Percentiles rank a stretch among this genome's conserved stretches.
These are phyloP conservation scores for Caenorhabditis afra DNA, from an alignment of 2,888 invertebrate genomes.

Conservation along the genomic window DNA sequence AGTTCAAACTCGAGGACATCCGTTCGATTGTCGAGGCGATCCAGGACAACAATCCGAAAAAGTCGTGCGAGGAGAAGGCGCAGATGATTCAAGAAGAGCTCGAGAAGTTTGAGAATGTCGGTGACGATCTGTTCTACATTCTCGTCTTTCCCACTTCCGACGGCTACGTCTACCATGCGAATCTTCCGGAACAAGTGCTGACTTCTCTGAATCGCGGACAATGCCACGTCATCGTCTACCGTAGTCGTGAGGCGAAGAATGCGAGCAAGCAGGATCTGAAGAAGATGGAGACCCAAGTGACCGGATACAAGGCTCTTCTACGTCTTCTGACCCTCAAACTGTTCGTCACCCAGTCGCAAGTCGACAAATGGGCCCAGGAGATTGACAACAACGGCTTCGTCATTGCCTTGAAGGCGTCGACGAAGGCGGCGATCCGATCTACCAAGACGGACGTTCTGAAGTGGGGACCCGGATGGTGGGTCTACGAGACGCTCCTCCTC, in stretches of 20 bases:
- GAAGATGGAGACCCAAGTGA: neutral
- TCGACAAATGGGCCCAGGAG: neutral
- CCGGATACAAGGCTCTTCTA: neutral
- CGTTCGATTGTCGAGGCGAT: neutral
- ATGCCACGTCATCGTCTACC: neutral
- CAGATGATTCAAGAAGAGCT: neutral
- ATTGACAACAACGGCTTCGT: neutral
- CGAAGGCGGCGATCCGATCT: neutral
- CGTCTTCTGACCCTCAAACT: neutral
- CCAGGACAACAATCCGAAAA: neutral
- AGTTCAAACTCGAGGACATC: neutral
- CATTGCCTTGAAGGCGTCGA: neutral
- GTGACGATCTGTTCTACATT: slow-evolving; percentile 3
- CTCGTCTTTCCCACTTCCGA: slow-evolving; percentile 1
- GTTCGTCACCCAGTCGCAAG: neutral
- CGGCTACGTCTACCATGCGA: neutral
- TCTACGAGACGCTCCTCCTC: neutral
- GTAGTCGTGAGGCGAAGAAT: neutral
- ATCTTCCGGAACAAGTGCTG: neutral
- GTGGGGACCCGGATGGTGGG: neutral
- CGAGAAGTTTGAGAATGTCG: neutral
- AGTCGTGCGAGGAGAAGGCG: neutral
- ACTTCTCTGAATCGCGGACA: neutral
- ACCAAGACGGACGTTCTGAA: neutral
- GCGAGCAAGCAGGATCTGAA: neutral